These are phyloP conservation scores for Salminus brasiliensis DNA, from an alignment of 2,113 vertebrate genomes.

Conservation along the genomic window DNA sequence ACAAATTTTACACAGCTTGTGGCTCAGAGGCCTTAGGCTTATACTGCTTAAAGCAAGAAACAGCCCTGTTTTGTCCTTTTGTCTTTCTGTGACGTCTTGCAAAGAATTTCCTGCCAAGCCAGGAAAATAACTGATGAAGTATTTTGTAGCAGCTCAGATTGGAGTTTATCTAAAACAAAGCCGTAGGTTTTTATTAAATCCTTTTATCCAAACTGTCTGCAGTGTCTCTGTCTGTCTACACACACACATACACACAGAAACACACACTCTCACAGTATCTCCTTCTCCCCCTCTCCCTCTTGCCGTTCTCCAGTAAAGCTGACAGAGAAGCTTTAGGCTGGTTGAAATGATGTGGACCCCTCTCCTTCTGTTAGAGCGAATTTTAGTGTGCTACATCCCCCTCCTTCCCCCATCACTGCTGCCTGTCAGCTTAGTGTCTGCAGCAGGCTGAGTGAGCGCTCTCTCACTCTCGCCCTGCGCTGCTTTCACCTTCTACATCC, in stretches of 20 bases:
- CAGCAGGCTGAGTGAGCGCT: constrained; percentile 5
- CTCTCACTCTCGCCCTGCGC: not conserved
- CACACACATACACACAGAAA: constrained; percentile 38
- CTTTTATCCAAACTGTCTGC: constrained; percentile 9
- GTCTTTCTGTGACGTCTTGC: not conserved
- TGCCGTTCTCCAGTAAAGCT: constrained; percentile 42
- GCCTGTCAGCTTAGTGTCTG: constrained; percentile 47
- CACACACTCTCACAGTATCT: not conserved
- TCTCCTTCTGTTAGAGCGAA: constrained; percentile 20
- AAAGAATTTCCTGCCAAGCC: not conserved
- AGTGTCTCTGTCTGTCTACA: constrained; percentile 19
- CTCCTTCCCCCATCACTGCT: not conserved
- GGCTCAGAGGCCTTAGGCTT: not conserved
- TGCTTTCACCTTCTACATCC: constrained; percentile 35
- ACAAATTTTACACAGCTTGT: too few relatives aligned
- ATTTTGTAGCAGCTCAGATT: not conserved
- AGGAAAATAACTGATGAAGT: not conserved
- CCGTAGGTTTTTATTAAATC: constrained; percentile 13
- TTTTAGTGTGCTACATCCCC: not conserved
- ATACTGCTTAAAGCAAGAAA: not conserved
- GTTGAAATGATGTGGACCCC: constrained; percentile 45
- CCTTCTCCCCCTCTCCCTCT: constrained; percentile 36
- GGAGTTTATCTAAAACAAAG: constrained; percentile 5
- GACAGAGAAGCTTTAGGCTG: constrained; percentile 29
- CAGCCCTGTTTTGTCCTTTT: not conserved